A percentile compares a stretch with the other conserved stretches of the same genome.
These are phyloP conservation scores for Sula dactylatra DNA, from an alignment of 2,113 vertebrate species.

Conservation along the genomic window DNA sequence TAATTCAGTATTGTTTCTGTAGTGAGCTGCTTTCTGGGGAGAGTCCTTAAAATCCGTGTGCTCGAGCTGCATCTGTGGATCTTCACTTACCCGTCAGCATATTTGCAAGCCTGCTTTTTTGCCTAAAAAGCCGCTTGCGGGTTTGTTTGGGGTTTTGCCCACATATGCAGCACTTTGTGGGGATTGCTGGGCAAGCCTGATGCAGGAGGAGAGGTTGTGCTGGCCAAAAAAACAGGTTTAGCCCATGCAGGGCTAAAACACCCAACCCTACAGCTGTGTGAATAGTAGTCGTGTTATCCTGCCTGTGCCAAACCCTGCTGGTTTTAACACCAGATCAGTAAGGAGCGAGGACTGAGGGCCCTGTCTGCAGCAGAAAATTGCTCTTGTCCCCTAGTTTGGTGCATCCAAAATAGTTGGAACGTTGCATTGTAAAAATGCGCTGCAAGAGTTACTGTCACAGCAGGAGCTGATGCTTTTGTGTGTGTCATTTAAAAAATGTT, in stretches of 20 bases:
- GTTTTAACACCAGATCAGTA: background rate
- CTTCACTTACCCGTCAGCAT: background rate
- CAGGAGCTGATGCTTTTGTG: background rate
- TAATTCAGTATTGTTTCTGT: background rate
- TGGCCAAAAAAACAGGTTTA: background rate
- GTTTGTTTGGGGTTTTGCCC: background rate
- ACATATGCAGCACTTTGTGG: background rate
- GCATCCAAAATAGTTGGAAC: background rate
- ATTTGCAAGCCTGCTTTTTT: background rate
- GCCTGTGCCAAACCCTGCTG: background rate
- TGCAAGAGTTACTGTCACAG: rapidly evolving
- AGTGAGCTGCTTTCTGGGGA: background rate
- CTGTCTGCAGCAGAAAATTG: background rate
- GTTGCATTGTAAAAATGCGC: rapidly evolving
- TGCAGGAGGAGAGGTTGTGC: background rate
- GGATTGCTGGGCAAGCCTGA: background rate
- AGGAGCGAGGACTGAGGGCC: too few relatives aligned
- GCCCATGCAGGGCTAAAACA: background rate
- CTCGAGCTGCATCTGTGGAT: background rate
- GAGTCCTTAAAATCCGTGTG: rapidly evolving
- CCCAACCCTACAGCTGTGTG: background rate
- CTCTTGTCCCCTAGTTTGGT: background rate
- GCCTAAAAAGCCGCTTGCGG: background rate
- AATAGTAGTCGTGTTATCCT: background rate
- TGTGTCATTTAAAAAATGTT: background rate